Evolutionary conservation across 2,888 invertebrate species (phyloP).

Genomic region (Therioaphis trifolii): DNA sequence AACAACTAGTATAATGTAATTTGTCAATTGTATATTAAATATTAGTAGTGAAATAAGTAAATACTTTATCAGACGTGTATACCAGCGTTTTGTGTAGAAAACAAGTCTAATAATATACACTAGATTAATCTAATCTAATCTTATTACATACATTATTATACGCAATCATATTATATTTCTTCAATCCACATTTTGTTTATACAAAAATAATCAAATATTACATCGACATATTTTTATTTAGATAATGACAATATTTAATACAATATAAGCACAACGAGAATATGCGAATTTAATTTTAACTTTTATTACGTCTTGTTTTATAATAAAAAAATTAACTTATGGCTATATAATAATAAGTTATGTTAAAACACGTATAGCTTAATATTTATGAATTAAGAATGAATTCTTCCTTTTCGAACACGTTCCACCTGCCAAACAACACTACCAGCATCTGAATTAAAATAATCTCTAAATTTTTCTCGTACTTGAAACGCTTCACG

Average conservation of each 20-base stretch:
- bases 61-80: slow-evolving; percentile 1
- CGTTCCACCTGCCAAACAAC: neutral
- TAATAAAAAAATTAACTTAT: neutral
- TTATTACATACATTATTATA: slow-evolving; percentile 1
- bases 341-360: slow-evolving; percentile 6
- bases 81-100: neutral
- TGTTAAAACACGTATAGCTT: slow-evolving; percentile 3
- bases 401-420: slow-evolving; percentile 8
- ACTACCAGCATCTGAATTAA: slow-evolving; percentile 1
- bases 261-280: neutral
- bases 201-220: slow-evolving; percentile 20
- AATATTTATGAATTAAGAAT: slow-evolving; percentile 22
- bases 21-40: slow-evolving; percentile 10
- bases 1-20: slow-evolving; percentile 13
- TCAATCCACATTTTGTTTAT: slow-evolving; percentile 23
- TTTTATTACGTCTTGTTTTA: too few relatives aligned
- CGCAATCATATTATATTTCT: slow-evolving; percentile 17
- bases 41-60: slow-evolving; percentile 11
- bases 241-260: slow-evolving; percentile 5
- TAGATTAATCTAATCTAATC: too few relatives aligned
- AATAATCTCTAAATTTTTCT: slow-evolving; percentile 1
- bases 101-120: too few relatives aligned
- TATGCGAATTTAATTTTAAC: too few relatives aligned
- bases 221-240: slow-evolving; percentile 13
- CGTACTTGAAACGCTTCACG: neutral